phyloP scores from a whole-genome alignment of 2,797 vertebrate species.

The Centroberyx gerrardi region DNA sequence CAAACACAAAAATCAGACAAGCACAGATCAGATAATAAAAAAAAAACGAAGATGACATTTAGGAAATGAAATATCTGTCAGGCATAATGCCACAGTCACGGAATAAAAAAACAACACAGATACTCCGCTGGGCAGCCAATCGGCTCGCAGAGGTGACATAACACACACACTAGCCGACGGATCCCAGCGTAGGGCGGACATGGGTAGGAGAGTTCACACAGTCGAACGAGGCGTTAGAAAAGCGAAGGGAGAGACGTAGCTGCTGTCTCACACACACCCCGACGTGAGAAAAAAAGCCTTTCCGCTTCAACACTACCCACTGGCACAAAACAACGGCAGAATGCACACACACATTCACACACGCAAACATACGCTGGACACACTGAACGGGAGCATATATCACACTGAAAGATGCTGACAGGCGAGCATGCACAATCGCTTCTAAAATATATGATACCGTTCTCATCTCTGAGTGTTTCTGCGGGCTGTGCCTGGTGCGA shows the following conservation, averaged over 20 bases:
- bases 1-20: constrained; percentile 21
- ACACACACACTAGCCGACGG: constrained; percentile 33
- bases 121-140: constrained; percentile 21
- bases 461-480: constrained; percentile 14
- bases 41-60: neutral
- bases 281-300: constrained; percentile 15
- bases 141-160: constrained; percentile 53
- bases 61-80: neutral
- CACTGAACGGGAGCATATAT: neutral
- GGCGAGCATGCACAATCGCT: constrained; percentile 17
- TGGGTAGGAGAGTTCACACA: constrained; percentile 57
- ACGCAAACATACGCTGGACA: neutral
- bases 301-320: constrained; percentile 24
- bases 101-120: constrained; percentile 17
- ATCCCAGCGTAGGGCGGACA: constrained; percentile 45
- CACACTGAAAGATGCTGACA: neutral
- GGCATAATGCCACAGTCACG: neutral
- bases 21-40: neutral
- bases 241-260: constrained; percentile 40
- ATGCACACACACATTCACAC: neutral
- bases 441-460: neutral
- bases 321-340: constrained; percentile 22
- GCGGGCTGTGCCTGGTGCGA: constrained; percentile 33
- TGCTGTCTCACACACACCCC: constrained; percentile 44
- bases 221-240: constrained; percentile 50